phyloP scores from a whole-genome alignment of 2,797 vertebrate species.

The Crocidura indochinensis region DNA sequence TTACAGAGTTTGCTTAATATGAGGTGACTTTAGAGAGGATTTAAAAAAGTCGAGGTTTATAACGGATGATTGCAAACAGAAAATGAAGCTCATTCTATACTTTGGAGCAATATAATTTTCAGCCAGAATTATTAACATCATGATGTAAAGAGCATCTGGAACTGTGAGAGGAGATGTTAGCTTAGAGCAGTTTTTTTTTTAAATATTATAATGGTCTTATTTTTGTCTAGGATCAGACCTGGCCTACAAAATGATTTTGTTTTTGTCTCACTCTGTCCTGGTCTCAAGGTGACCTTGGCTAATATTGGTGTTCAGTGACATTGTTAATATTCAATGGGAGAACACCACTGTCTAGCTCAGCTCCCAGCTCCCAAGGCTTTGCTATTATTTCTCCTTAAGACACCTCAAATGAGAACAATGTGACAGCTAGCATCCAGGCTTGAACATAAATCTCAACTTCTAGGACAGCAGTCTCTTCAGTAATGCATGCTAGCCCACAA shows the following conservation, averaged over 20 bases:
- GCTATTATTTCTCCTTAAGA: background rate
- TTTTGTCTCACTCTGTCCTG: conserved; percentile 11
- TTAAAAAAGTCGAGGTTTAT: conserved; percentile 7
- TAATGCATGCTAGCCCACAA: background rate
- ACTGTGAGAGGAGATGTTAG: background rate
- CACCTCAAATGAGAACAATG: background rate
- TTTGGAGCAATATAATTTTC: background rate
- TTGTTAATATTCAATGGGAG: background rate
- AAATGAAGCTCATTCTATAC: background rate
- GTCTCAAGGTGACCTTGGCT: background rate
- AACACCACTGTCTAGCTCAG: background rate
- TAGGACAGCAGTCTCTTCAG: background rate
- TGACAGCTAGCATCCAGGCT: background rate
- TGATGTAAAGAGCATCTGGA: background rate
- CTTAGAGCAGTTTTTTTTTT: background rate
- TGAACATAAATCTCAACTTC: conserved; percentile 33
- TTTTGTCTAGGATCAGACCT: background rate
- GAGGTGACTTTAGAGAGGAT: background rate
- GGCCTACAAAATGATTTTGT: background rate
- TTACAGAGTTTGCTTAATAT: conserved; percentile 32
- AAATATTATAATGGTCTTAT: conserved; percentile 14
- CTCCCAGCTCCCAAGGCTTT: background rate
- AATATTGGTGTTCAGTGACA: background rate
- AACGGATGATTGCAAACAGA: background rate
- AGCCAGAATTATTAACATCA: background rate